Conservation (phyloP, 1,140 invertebrate genomes). For the Heliothis subflexa region DNA sequence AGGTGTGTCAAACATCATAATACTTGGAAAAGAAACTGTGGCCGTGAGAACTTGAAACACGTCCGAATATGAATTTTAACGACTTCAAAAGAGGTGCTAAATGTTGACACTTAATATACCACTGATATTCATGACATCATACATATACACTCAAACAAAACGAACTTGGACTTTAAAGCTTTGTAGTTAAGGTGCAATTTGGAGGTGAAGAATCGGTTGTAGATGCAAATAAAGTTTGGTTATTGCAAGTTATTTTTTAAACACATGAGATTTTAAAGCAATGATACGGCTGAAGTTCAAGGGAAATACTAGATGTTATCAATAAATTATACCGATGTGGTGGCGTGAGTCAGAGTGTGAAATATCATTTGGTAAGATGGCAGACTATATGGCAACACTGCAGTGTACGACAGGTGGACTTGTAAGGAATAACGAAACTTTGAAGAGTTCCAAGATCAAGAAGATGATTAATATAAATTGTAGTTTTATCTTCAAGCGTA, state of each 20-base stretch:
- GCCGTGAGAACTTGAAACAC: conserved; percentile 44
- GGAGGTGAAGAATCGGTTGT: neutral
- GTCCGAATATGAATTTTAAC: conserved; percentile 49
- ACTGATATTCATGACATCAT: conserved; percentile 30
- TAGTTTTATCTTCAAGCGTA: neutral
- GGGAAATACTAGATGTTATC: conserved; percentile 49
- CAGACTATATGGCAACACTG: conserved; percentile 32
- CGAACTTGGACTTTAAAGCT: neutral
- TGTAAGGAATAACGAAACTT: neutral
- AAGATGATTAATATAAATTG: conserved; percentile 19
- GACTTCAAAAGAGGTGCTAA: conserved; percentile 48
- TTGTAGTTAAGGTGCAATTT: conserved; percentile 28
- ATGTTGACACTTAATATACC: conserved; percentile 48
- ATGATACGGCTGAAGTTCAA: conserved; percentile 46
- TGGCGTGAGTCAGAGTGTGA: conserved; percentile 34
- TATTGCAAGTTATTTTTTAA: conserved; percentile 44
- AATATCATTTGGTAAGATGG: conserved; percentile 31
- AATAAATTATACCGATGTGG: conserved; percentile 40
- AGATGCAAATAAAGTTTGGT: conserved; percentile 8
- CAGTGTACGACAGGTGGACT: neutral
- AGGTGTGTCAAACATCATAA: conserved; percentile 28
- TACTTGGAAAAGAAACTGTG: conserved; percentile 40
- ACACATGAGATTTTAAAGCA: conserved; percentile 46
- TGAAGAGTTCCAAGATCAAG: conserved; percentile 16
- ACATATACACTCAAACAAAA: neutral